Conservation (phyloP, 2,888 invertebrate genomes). For the Latheticus oryzae region DNA sequence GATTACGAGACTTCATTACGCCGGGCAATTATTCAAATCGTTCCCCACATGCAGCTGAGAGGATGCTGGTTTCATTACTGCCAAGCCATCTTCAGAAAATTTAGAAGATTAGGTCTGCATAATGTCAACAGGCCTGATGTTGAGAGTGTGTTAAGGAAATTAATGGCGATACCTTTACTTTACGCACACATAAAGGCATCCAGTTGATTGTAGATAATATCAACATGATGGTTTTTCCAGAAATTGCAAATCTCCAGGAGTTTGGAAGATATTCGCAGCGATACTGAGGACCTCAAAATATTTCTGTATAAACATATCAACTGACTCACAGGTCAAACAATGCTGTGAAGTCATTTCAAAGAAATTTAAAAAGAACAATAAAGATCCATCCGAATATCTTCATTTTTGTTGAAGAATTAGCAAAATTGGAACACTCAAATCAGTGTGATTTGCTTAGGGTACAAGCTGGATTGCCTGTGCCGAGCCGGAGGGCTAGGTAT, state of each 20-base stretch:
- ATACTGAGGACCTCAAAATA: not conserved
- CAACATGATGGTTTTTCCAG: not conserved
- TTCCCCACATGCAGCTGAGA: not conserved
- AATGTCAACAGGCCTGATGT: not conserved
- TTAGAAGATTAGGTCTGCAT: not conserved
- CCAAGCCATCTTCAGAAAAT: not conserved
- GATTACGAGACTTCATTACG: not conserved
- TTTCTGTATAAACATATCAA: not conserved
- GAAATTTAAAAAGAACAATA: not conserved
- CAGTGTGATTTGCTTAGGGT: not conserved
- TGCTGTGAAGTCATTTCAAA: not conserved
- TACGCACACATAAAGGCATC: no score
- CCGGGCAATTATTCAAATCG: not conserved
- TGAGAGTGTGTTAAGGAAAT: not conserved
- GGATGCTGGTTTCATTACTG: not conserved
- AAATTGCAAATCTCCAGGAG: not conserved
- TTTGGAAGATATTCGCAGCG: not conserved
- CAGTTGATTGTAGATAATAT: no score
- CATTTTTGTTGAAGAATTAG: not conserved
- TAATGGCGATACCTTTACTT: not conserved
- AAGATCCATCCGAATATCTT: not conserved
- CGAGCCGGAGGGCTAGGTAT: not conserved
- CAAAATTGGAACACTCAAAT: not conserved
- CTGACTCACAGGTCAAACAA: not conserved
- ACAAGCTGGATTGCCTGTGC: not conserved